Evolutionary conservation across 2,797 vertebrate genomes (phyloP), one percentile per base, ranked within the genome.

Genomic region (Protosalanx chinensis): DNA sequence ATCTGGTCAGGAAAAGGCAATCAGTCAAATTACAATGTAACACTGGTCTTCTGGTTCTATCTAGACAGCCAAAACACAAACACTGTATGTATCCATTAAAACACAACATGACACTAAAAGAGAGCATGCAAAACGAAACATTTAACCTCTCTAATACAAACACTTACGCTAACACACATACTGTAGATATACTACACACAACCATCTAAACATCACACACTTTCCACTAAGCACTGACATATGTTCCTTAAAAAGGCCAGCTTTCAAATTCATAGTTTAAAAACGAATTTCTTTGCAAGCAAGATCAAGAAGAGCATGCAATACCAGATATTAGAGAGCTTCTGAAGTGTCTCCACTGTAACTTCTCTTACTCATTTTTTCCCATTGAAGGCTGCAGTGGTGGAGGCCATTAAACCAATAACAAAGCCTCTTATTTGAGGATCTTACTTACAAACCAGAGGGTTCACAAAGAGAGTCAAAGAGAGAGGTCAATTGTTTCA

Each of bases 1-100:
- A 73, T 72, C 23, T 51, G 29, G 23, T 41, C 30, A 76, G 61
- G 67, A 75, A 84, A 76, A 33, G 27, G 27, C 5, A 59, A 79
- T 51, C 41, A 30, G 46, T 57, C 0, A 61, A 57, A 74, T 20
- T 0, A 62, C 51, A 82, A 41, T 37, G 71, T 61, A 62, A 80
- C 59, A 76, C 35, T 10, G 59, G 73, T 70, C 41, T 32, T 35
- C 6, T 32, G 35, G 64, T 65, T 37, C 29, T 56, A 63, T 73
- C 59, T 32, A 62, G 57, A 60, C 10, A n/a, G 53, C 56, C 65
- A 20, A 12, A 68, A 49, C 68, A 41, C 30, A 29, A 23, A 49
- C 32, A 64, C 29, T 41, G 13, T 72, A 35, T 72, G 72, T 29
- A 46, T 23, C 37, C n/a, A 68, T n/a, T 32, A 7, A 53, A 35